A percentile compares a stretch with the other conserved stretches of the same genome.
These are phyloP conservation scores for Oegoconia quadripuncta DNA, from an alignment of 2,888 invertebrate species.

Conservation along the genomic window DNA sequence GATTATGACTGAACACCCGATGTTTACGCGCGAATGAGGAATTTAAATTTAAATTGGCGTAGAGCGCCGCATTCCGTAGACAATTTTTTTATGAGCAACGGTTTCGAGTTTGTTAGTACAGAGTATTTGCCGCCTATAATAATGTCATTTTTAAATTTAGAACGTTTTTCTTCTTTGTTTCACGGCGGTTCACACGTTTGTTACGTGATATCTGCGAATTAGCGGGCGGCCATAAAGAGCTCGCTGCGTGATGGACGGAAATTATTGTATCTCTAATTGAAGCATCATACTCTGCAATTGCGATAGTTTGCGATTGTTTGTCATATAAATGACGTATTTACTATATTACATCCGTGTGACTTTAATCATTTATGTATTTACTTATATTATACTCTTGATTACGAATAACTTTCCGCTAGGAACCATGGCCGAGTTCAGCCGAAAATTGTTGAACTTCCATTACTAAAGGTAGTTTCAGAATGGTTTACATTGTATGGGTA, in stretches of 20 bases:
- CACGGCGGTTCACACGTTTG: constrained; percentile 4
- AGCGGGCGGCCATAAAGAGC: constrained; percentile 44
- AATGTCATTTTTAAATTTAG: constrained; percentile 14
- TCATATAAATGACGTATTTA: constrained; percentile 5
- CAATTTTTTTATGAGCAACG: constrained; percentile 6
- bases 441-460: no score
- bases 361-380: no score
- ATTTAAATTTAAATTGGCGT: constrained; percentile 63
- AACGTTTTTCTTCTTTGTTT: constrained; percentile 13
- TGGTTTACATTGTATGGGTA: no score
- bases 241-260: constrained; percentile 58
- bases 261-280: constrained; percentile 67
- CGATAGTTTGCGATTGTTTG: background rate
- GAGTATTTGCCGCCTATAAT: constrained; percentile 1
- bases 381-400: no score
- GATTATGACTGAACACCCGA: constrained; percentile 63
- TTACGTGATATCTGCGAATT: constrained; percentile 50
- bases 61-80: constrained; percentile 19
- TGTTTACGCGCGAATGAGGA: constrained; percentile 41
- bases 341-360: no score
- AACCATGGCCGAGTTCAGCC: no score
- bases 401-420: no score
- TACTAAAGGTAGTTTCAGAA: no score
- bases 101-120: background rate
- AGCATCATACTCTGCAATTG: constrained; percentile 45